Conservation (phyloP, 2,113 vertebrate genomes). For the Balaeniceps rex region DNA sequence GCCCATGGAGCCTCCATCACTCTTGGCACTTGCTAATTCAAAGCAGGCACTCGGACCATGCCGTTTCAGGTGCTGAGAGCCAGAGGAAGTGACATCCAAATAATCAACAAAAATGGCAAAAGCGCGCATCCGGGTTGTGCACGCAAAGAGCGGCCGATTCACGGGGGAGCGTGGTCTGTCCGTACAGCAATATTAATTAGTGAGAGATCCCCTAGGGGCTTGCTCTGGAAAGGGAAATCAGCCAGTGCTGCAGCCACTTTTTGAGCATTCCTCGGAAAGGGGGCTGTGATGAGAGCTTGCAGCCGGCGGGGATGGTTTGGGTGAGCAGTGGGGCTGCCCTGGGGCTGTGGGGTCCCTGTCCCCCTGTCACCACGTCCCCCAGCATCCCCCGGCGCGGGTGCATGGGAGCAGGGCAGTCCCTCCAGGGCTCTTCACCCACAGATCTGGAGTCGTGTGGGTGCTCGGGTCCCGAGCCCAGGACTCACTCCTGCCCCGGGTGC, state of each 20-base stretch:
- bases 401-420: neutral
- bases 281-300: neutral
- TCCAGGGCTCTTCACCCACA: too few species aligned
- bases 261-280: neutral
- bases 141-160: neutral
- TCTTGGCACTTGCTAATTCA: neutral
- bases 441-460: fast-evolving
- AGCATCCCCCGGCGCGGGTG: fast-evolving
- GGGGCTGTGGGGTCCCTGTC: neutral
- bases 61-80: neutral
- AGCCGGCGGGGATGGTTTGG: fast-evolving
- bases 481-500: fast-evolving
- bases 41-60: neutral
- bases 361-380: fast-evolving
- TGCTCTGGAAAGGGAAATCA: neutral
- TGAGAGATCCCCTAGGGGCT: neutral
- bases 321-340: neutral
- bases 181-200: neutral
- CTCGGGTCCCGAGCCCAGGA: fast-evolving
- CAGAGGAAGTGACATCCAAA: neutral
- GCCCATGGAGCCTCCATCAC: neutral
- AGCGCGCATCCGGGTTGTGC: neutral
- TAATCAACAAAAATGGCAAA: neutral
- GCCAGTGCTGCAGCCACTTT: fast-evolving
- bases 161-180: neutral